Percentiles rank a stretch among this genome's conserved stretches.
Evolutionary conservation across 2,888 invertebrate genomes (phyloP).

Genomic region (Leucozona laternaria): DNA sequence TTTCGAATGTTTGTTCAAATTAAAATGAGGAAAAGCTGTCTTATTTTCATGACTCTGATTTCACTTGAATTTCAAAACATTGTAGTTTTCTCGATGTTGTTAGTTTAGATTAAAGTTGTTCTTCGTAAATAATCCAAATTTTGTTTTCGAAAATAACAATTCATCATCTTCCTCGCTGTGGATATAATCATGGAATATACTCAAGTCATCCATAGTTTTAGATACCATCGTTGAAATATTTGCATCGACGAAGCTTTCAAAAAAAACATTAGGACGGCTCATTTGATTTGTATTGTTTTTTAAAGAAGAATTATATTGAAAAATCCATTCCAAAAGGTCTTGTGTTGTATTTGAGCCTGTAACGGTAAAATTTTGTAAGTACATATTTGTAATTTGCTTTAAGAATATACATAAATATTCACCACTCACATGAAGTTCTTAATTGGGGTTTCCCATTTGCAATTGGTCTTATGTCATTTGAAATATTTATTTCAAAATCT

Average conservation of each 20-base stretch:
- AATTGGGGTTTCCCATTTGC: background rate
- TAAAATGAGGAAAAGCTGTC: background rate
- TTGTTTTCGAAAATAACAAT: background rate
- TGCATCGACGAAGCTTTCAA: background rate
- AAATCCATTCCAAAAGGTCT: background rate
- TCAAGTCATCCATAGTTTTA: background rate
- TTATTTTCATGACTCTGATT: background rate
- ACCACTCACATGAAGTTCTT: background rate
- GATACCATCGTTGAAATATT: background rate
- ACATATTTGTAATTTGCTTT: background rate
- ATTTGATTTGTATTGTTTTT: background rate
- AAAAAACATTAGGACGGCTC: background rate
- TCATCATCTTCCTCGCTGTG: background rate
- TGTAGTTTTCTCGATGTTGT: background rate
- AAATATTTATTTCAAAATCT: background rate
- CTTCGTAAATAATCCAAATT: no score
- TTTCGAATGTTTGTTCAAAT: background rate
- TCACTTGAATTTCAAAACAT: no score
- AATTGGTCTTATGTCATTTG: background rate
- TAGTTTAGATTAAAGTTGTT: background rate
- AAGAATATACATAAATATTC: background rate
- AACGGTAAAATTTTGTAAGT: background rate
- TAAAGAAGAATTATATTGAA: background rate
- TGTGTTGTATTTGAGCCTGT: background rate
- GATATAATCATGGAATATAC: background rate